These are phyloP conservation scores for Drusus annulatus DNA, from an alignment of 1,140 invertebrate species.

Conservation along the genomic window DNA sequence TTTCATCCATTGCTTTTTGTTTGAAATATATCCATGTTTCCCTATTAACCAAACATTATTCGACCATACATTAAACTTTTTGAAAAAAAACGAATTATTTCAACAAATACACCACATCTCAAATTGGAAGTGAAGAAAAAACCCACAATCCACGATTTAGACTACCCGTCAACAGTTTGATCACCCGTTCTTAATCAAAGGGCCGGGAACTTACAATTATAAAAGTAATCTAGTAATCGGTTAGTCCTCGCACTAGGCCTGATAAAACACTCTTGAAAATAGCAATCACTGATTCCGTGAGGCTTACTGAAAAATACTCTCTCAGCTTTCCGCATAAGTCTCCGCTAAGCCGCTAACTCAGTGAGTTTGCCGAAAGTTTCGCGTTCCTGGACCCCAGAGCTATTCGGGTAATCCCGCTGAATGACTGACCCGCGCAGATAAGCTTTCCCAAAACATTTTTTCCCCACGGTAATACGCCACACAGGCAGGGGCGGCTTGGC, in stretches of 20 bases:
- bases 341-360: constrained; percentile 54
- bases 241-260: constrained; percentile 15
- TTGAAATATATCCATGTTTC: no score
- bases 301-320: constrained; percentile 52
- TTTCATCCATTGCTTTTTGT: no score
- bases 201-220: no score
- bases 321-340: constrained; percentile 47
- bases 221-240: neutral
- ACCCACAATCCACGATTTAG: no score
- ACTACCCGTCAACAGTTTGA: no score
- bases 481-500: neutral
- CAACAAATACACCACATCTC: no score
- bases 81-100: no score
- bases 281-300: constrained; percentile 50
- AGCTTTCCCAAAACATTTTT: constrained; percentile 45
- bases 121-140: no score
- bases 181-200: no score
- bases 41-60: no score
- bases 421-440: constrained; percentile 58
- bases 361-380: constrained; percentile 54
- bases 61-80: no score
- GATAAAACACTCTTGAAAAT: constrained; percentile 55
- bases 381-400: constrained; percentile 46
- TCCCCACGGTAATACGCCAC: constrained; percentile 6
- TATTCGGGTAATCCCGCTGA: constrained; percentile 51